Percentiles rank a stretch among this genome's conserved stretches.
Evolutionary conservation across 2,888 invertebrate genomes (phyloP).

Genomic region (Meandrusa payeni): DNA sequence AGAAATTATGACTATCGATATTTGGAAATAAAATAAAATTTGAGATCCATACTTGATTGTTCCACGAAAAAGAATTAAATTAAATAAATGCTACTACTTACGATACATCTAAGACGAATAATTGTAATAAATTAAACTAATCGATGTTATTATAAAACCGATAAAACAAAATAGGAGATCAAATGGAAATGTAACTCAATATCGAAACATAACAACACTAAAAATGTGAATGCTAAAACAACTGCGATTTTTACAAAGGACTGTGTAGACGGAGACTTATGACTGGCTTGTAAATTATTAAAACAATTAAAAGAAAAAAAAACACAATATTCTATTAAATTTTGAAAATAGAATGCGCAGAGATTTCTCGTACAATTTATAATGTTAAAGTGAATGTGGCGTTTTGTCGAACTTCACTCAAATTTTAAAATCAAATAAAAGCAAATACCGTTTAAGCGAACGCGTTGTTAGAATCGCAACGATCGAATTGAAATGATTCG

Average conservation of each 20-base stretch:
- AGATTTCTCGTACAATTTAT: slow-evolving; percentile 34
- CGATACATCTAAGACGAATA: slow-evolving; percentile 32
- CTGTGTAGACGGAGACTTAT: not conserved
- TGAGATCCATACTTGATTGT: slow-evolving; percentile 65
- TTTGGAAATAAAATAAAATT: slow-evolving; percentile 73
- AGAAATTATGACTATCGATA: slow-evolving; percentile 68
- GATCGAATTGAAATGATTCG: slow-evolving; percentile 45
- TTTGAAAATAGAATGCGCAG: slow-evolving; percentile 23
- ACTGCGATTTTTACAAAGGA: slow-evolving; percentile 1
- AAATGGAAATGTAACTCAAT: slow-evolving; percentile 68
- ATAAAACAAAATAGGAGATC: slow-evolving; percentile 74
- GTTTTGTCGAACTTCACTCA: slow-evolving; percentile 80
- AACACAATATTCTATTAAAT: not conserved
- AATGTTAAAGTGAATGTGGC: slow-evolving; percentile 38
- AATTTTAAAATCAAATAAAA: slow-evolving; percentile 56
- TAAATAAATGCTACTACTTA: slow-evolving; percentile 46
- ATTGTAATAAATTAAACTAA: slow-evolving; percentile 68
- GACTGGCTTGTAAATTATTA: not conserved
- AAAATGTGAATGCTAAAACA: slow-evolving; percentile 35
- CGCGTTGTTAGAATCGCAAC: slow-evolving; percentile 49
- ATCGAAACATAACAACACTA: slow-evolving; percentile 70
- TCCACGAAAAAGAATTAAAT: slow-evolving; percentile 39
- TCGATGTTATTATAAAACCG: slow-evolving; percentile 55
- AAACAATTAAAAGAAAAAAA: not conserved
- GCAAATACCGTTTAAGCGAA: slow-evolving; percentile 53